phyloP scores from a whole-genome alignment of 1,140 invertebrate genomes.

The Cydia fagiglandana region DNA sequence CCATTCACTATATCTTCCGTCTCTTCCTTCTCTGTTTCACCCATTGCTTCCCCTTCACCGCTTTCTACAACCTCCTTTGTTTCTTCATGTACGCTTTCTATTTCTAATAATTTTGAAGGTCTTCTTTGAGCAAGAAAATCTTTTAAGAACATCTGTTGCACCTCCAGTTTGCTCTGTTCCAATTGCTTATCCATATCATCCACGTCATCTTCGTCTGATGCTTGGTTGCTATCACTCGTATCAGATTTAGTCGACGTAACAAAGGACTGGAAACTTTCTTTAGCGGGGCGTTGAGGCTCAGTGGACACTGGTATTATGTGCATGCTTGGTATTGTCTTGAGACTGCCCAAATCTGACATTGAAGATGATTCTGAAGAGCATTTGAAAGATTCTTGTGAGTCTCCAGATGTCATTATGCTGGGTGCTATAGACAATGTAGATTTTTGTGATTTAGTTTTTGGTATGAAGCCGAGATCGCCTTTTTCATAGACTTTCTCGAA shows the following conservation, averaged over 20 bases:
- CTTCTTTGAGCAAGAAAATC: conserved; percentile 50
- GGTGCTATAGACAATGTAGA: conserved; percentile 40
- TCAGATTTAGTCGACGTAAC: conserved; percentile 59
- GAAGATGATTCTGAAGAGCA: conserved; percentile 41
- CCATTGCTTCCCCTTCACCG: conserved; percentile 28
- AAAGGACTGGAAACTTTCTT: conserved; percentile 64
- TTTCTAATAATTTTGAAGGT: conserved; percentile 52
- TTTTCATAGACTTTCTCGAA: conserved; percentile 74
- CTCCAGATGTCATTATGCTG: not conserved
- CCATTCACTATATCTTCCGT: conserved; percentile 33
- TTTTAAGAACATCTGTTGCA: conserved; percentile 66
- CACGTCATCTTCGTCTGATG: conserved; percentile 49
- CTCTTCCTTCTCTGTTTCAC: conserved; percentile 35
- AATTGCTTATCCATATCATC: conserved; percentile 59
- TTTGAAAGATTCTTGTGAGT: conserved; percentile 50
- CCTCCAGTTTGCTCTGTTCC: conserved; percentile 64
- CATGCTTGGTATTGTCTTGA: conserved; percentile 67
- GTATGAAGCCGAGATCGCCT: conserved; percentile 80
- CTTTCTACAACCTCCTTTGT: conserved; percentile 23
- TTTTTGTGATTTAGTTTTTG: conserved; percentile 59
- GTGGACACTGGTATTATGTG: conserved; percentile 54
- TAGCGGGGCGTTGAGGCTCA: conserved; percentile 41
- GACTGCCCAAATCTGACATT: conserved; percentile 50
- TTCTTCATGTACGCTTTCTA: not conserved
- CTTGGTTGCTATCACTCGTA: conserved; percentile 49